Conservation (phyloP, 2,113 vertebrate species). For the Corythornis vintsioides region DNA sequence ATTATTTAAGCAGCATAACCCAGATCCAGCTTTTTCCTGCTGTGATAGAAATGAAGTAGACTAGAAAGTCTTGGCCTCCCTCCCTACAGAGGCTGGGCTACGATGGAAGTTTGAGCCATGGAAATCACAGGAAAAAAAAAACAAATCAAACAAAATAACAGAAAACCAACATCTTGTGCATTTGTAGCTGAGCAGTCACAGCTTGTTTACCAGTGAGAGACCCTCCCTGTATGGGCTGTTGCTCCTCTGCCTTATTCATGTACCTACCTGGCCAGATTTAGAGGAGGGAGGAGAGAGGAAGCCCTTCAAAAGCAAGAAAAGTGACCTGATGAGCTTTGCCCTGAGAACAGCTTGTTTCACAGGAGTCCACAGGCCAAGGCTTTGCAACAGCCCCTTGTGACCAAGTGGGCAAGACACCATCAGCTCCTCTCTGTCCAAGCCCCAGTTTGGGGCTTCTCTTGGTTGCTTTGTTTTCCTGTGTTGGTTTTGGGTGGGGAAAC, state of each 20-base stretch:
- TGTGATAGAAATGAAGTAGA: not conserved
- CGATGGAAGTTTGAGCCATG: not conserved
- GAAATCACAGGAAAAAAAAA: not conserved
- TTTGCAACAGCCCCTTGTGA: not conserved
- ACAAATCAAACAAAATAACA: not conserved
- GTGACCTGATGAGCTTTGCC: not conserved
- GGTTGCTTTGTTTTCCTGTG: not conserved
- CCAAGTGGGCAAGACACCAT: rapidly evolving
- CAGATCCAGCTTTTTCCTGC: not conserved
- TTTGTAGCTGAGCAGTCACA: not conserved
- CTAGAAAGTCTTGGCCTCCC: not conserved
- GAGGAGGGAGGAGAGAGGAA: not conserved
- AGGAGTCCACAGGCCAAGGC: not conserved
- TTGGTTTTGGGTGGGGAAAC: not conserved
- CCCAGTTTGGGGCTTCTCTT: not conserved
- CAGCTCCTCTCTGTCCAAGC: not conserved
- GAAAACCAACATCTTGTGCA: not conserved
- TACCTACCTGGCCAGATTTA: not conserved
- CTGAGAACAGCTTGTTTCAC: not conserved
- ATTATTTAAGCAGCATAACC: not conserved
- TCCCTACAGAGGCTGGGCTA: not conserved
- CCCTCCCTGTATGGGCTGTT: not conserved
- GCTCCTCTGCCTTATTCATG: not conserved
- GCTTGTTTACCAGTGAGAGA: not conserved
- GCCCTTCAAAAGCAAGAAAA: not conserved